Conservation (phyloP, 1,140 invertebrate species). For the Euura lappo region DNA sequence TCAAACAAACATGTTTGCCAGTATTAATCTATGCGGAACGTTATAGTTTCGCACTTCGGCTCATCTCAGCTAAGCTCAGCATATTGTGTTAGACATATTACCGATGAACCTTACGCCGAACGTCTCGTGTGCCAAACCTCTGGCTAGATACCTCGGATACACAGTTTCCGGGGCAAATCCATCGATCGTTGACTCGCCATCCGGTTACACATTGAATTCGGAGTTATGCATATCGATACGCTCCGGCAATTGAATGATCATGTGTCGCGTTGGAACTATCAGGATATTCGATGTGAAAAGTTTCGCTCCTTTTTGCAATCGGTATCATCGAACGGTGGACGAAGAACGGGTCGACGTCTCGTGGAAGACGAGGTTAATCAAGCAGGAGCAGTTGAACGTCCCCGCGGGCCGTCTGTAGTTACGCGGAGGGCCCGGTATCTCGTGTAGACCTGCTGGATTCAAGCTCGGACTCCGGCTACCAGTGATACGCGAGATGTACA, state of each 20-base stretch:
- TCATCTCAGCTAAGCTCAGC: neutral
- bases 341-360: neutral
- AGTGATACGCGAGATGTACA: neutral
- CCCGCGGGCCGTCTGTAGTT: neutral
- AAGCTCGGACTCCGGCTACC: neutral
- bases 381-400: conserved; percentile 2
- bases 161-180: neutral
- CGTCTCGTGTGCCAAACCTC: neutral
- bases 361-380: neutral
- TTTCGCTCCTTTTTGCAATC: too few relatives aligned
- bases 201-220: neutral
- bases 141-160: neutral
- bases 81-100: neutral
- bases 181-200: neutral
- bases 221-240: too few relatives aligned
- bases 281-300: too few relatives aligned
- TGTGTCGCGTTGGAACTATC: too few relatives aligned
- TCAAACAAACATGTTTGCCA: neutral
- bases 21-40: neutral
- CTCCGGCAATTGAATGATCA: too few relatives aligned
- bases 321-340: too few relatives aligned
- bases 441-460: neutral
- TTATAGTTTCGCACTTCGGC: neutral
- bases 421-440: neutral
- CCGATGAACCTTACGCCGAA: neutral